Conservation (phyloP, 1,140 invertebrate genomes). For the Nomia melanderi region DNA sequence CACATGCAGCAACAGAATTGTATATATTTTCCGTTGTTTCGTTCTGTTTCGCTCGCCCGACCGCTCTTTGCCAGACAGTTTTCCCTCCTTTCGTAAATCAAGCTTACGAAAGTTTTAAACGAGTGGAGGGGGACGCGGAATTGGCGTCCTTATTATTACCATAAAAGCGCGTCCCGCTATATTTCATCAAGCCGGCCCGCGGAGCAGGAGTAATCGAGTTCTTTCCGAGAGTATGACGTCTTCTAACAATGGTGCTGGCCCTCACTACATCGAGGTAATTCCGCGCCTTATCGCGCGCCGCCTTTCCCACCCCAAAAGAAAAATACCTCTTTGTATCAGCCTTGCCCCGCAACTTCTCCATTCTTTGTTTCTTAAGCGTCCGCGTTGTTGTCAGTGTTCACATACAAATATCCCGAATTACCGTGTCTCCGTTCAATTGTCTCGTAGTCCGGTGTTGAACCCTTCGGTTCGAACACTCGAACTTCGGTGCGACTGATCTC, state of each 20-base stretch:
- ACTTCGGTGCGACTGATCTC: background rate
- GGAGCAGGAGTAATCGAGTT: constrained; percentile 46
- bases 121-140: background rate
- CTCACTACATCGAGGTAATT: constrained; percentile 38
- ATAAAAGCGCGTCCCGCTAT: constrained; percentile 17
- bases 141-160: constrained; percentile 33
- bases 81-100: background rate
- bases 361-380: constrained; percentile 44
- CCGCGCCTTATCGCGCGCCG: constrained; percentile 41
- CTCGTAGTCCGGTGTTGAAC: background rate
- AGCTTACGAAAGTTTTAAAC: constrained; percentile 16
- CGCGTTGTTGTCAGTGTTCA: background rate
- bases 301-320: constrained; percentile 27
- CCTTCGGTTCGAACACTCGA: background rate
- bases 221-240: constrained; percentile 29
- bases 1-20: background rate
- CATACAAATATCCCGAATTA: background rate
- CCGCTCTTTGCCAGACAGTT: background rate
- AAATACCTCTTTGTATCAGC: constrained; percentile 43
- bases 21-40: background rate
- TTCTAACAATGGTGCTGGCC: constrained; percentile 20
- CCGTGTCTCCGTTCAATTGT: too few species aligned
- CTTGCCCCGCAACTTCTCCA: constrained; percentile 17
- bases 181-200: constrained; percentile 29
- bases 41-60: too few species aligned